These are phyloP conservation scores for Sebastes kiyomatsui DNA, from an alignment of 2,797 vertebrate genomes.

Conservation along the genomic window DNA sequence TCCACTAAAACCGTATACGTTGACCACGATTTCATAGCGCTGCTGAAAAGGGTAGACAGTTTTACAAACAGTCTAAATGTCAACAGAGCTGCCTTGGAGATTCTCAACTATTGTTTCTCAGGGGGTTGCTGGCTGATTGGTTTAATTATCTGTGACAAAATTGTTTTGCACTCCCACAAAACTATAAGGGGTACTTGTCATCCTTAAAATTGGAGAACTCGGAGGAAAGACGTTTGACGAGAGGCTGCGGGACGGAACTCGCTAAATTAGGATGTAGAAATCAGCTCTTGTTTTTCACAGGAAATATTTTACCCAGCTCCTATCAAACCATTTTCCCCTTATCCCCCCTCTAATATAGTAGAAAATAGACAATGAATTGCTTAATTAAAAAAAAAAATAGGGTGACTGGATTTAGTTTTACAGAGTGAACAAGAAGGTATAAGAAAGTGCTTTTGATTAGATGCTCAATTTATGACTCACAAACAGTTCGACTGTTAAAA, in stretches of 20 bases:
- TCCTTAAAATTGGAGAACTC: conserved; percentile 45
- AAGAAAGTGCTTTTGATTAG: not conserved
- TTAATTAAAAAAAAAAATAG: not conserved
- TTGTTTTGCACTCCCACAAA: conserved; percentile 44
- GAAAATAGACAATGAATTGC: not conserved
- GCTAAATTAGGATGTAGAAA: not conserved
- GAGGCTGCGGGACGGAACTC: not conserved
- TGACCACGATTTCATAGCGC: conserved; percentile 13
- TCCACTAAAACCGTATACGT: conserved; percentile 6
- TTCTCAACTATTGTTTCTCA: conserved; percentile 56
- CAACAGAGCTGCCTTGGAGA: conserved; percentile 39
- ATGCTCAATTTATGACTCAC: not conserved
- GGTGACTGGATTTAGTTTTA: not conserved
- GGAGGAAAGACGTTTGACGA: not conserved
- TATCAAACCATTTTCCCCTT: not conserved
- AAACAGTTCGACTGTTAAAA: not conserved
- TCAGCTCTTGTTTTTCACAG: not conserved
- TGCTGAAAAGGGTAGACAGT: conserved; percentile 41
- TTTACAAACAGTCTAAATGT: conserved; percentile 68
- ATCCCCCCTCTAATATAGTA: too few relatives aligned
- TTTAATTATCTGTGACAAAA: conserved; percentile 72
- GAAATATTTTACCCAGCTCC: not conserved
- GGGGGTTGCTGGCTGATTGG: conserved; percentile 62
- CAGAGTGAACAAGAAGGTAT: not conserved
- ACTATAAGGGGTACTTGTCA: conserved; percentile 46